A percentile compares a stretch with the other conserved stretches of the same genome.
Evolutionary conservation across 2,113 vertebrate species (phyloP).

Genomic region (Cololabis saira): DNA sequence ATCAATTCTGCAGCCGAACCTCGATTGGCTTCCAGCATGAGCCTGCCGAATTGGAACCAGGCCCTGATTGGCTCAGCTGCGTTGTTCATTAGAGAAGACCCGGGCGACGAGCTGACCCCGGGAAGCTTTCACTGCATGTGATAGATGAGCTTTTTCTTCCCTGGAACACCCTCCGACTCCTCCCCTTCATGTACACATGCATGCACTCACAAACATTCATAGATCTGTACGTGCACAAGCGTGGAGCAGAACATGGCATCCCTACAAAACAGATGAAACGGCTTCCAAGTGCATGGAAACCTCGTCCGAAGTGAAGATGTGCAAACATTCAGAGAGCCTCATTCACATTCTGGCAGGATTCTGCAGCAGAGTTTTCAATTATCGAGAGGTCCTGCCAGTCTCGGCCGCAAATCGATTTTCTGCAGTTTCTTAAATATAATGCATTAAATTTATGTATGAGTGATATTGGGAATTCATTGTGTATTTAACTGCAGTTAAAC

Average conservation of each 20-base stretch:
- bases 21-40: conserved; percentile 54
- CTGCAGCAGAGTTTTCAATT: conserved; percentile 26
- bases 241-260: conserved; percentile 18
- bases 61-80: conserved; percentile 61
- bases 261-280: conserved; percentile 17
- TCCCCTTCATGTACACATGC: conserved; percentile 14
- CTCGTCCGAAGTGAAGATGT: conserved; percentile 33
- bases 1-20: conserved; percentile 71
- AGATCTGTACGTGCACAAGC: conserved; percentile 11
- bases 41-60: conserved; percentile 1
- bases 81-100: conserved; percentile 70
- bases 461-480: neutral
- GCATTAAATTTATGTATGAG: neutral
- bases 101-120: conserved; percentile 59
- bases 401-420: conserved; percentile 1
- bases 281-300: conserved; percentile 22
- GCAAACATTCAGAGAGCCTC: conserved; percentile 24
- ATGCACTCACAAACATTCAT: neutral
- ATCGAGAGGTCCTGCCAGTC: conserved; percentile 35
- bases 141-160: conserved; percentile 67
- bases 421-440: neutral
- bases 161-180: conserved; percentile 21
- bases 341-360: conserved; percentile 42
- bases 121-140: conserved; percentile 65
- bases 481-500: too few species aligned